These are phyloP conservation scores for Amphimallon solstitiale DNA, from an alignment of 2,888 invertebrate species.

Conservation along the genomic window DNA sequence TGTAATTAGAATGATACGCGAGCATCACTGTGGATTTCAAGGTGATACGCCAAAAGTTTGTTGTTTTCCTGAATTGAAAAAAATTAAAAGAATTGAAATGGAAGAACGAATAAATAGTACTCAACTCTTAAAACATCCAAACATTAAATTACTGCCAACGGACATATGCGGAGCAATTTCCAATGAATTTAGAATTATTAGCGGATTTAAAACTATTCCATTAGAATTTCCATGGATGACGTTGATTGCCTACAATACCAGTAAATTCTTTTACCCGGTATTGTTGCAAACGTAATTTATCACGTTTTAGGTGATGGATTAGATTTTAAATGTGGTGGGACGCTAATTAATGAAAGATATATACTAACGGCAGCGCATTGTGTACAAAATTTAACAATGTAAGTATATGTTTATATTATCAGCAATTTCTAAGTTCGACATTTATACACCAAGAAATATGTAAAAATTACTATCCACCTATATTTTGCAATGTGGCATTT, in stretches of 20 bases:
- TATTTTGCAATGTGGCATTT: too few relatives aligned
- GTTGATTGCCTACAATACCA: slow-evolving; percentile 68
- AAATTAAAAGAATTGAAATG: background rate
- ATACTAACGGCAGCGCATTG: slow-evolving; percentile 73
- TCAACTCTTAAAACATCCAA: slow-evolving; percentile 59
- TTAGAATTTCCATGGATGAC: slow-evolving; percentile 84
- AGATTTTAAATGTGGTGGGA: slow-evolving; percentile 64
- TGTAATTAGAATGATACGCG: slow-evolving; percentile 51
- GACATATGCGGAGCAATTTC: slow-evolving; percentile 69
- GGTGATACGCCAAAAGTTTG: slow-evolving; percentile 67
- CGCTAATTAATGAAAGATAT: slow-evolving; percentile 64
- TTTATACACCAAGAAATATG: too few relatives aligned
- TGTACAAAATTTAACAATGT: slow-evolving; percentile 55
- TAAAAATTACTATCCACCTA: background rate
- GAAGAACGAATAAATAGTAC: slow-evolving; percentile 47
- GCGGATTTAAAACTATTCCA: slow-evolving; percentile 70
- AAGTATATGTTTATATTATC: too few relatives aligned
- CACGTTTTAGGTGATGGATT: slow-evolving; percentile 49
- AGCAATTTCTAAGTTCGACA: too few relatives aligned
- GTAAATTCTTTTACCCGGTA: slow-evolving; percentile 33
- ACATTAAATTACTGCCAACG: slow-evolving; percentile 57
- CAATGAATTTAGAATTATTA: slow-evolving; percentile 66
- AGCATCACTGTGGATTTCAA: slow-evolving; percentile 63
- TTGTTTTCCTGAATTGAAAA: slow-evolving; percentile 56
- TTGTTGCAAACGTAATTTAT: background rate